Evolutionary conservation across 2,888 invertebrate genomes (phyloP), one percentile per base, ranked within the genome.

Genomic region (Hartigia nigra): DNA sequence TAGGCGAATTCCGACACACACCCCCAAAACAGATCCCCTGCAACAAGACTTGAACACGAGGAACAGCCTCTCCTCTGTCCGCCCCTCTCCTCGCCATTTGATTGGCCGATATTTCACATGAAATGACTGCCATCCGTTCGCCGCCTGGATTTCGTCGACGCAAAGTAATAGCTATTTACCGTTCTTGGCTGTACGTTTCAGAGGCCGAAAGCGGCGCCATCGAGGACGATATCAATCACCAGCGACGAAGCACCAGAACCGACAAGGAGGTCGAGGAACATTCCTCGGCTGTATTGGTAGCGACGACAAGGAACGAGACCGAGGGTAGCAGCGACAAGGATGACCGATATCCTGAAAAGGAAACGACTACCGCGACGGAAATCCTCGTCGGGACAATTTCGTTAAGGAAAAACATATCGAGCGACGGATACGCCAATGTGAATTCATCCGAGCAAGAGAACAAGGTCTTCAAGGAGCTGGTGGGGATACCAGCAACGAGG

Each of bases 201-300:
- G 87, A 86, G 77, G 79, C 84, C 78, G 84, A 84, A 83, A 87
- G 77, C 78, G 84, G 81, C 80, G 80, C 82, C 82, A 80, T 78
- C 77, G 86, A 85, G 81, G 82, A 75, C 81, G 81, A 81, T 81
- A 85, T 87, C 84, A 85, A 85, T 86, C 87, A 84, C 82, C 81
- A 23, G 80, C n/a, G 81, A 81, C 34, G 85, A 83, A 86, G 75
- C 55, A 55, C 55, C 55, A 55, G 55, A 14, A 23, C 55, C 23
- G 55, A 55, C 5, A 55, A 55, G 23, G 55, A 55, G 55, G 55
- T 55, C 55, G 55, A 55, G 55, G 55, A 55, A 55, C 55, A 14
- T 55, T 23, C 55, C 55, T 23, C 23, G 23, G 23, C 1, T 14
- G 55, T 23, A 23, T 23, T 9, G 55, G 82, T 32, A 82, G 81